Evolutionary conservation across 2,888 invertebrate species (phyloP).

Genomic region (Diarsia mendica): DNA sequence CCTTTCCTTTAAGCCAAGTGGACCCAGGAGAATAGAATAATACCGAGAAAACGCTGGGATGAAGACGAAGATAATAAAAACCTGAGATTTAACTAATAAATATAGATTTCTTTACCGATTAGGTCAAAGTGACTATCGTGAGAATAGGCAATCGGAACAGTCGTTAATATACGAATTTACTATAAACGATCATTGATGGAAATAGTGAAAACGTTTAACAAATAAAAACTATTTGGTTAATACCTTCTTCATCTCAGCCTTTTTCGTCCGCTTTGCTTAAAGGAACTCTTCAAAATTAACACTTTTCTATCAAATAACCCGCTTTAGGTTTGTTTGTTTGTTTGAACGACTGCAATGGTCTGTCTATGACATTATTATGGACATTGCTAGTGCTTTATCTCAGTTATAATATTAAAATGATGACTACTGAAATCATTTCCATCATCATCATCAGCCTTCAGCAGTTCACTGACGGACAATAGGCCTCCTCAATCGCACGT

Average conservation of each 20-base stretch:
- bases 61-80: constrained; percentile 48
- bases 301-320: not conserved
- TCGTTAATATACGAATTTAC: not conserved
- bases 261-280: constrained; percentile 56
- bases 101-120: not conserved
- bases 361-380: not conserved
- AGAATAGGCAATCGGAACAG: not conserved
- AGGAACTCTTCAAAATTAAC: constrained; percentile 31
- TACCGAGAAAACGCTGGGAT: constrained; percentile 47
- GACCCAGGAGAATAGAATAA: constrained; percentile 31
- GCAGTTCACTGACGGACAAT: too few relatives aligned
- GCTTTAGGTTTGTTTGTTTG: not conserved
- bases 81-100: not conserved
- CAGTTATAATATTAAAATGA: not conserved
- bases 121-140: not conserved
- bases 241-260: constrained; percentile 55
- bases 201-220: not conserved
- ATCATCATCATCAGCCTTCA: too few relatives aligned
- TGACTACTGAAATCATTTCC: too few relatives aligned
- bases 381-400: not conserved
- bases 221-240: not conserved
- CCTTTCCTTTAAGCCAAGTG: constrained; percentile 58
- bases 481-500: too few relatives aligned
- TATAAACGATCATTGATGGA: not conserved
- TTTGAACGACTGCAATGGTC: not conserved